Conservation (phyloP, 1,140 invertebrate species). For the Macrotrachela quadricornifera region DNA sequence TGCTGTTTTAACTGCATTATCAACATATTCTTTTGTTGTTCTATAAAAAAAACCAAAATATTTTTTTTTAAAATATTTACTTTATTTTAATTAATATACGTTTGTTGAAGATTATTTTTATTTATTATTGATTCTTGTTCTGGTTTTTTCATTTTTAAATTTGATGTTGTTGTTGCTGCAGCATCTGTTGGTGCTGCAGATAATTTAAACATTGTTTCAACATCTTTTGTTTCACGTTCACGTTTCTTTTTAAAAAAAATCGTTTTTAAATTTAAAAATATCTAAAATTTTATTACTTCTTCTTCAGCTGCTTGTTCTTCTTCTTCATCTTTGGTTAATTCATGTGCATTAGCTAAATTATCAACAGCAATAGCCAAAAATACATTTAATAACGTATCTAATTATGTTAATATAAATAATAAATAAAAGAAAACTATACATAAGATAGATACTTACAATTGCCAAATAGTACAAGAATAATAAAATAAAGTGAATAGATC, state of each 20-base stretch:
- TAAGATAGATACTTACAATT: constrained; percentile 46
- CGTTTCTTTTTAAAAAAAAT: too few species aligned
- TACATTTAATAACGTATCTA: constrained; percentile 89
- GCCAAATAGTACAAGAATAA: constrained; percentile 93
- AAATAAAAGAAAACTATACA: not conserved
- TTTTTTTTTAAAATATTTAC: too few species aligned
- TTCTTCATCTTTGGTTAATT: constrained; percentile 97
- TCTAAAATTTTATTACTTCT: not conserved
- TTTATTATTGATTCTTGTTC: too few species aligned
- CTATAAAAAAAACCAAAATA: too few species aligned
- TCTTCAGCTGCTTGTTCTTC: constrained; percentile 37
- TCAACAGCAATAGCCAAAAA: constrained; percentile 99
- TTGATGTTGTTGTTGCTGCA: not conserved
- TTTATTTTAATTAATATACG: too few species aligned
- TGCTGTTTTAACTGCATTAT: not conserved
- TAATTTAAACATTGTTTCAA: not conserved
- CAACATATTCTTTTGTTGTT: not conserved
- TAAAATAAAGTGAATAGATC: constrained; percentile 95
- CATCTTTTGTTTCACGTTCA: not conserved
- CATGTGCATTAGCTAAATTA: constrained; percentile 98
- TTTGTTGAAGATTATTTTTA: too few species aligned
- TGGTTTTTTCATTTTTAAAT: not conserved
- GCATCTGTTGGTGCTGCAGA: not conserved
- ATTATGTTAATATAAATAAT: not conserved
- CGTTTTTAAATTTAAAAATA: too few species aligned